Percentiles rank a stretch among this genome's conserved stretches.
Evolutionary conservation across 2,113 vertebrate species (phyloP).

Genomic region (Turnix velox): DNA sequence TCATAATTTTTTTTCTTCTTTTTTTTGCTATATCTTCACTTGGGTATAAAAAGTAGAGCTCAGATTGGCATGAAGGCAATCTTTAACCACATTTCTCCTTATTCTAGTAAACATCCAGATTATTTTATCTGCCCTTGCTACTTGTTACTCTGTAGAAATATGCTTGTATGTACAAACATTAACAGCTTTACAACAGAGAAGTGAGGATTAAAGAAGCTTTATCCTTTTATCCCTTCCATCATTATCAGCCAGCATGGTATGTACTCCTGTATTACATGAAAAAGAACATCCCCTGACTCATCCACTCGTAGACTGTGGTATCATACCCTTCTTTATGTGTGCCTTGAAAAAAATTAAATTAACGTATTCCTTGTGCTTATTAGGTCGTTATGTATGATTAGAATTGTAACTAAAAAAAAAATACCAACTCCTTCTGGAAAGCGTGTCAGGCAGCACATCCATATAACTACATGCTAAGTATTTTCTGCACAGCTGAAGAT

Average conservation of each 20-base stretch:
- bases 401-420: neutral
- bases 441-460: neutral
- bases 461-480: neutral
- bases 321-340: neutral
- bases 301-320: neutral
- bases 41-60: neutral
- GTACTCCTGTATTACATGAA: neutral
- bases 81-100: neutral
- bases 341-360: neutral
- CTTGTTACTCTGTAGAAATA: neutral
- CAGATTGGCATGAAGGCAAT: neutral
- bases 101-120: neutral
- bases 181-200: slow-evolving; percentile 5
- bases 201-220: slow-evolving; percentile 19
- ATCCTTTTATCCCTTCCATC: slow-evolving; percentile 30
- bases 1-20: neutral
- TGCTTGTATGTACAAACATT: slow-evolving; percentile 16
- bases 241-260: neutral
- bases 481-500: neutral
- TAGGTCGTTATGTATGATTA: neutral
- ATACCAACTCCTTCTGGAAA: neutral
- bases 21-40: neutral
- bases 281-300: neutral
- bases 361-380: neutral
- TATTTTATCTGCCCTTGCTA: neutral